These are phyloP conservation scores for Arion vulgaris DNA, from an alignment of 1,140 invertebrate genomes.

Conservation along the genomic window DNA sequence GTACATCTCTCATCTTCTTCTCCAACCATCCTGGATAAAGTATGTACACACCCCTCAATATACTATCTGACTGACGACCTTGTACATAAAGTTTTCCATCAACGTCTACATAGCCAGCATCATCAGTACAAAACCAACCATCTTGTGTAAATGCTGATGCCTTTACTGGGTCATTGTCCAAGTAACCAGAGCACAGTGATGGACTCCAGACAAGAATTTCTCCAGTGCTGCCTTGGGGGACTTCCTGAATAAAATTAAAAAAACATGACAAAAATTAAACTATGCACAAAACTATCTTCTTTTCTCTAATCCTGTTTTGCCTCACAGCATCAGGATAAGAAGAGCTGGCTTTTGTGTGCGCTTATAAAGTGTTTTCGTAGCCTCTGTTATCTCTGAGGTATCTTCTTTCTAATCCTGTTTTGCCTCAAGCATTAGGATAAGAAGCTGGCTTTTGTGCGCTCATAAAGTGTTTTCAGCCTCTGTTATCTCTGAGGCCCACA, in stretches of 20 bases:
- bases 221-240: conserved; percentile 29
- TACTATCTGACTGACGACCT: conserved; percentile 43
- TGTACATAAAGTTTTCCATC: conserved; percentile 35
- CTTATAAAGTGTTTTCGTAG: too few relatives aligned
- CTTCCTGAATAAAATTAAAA: conserved; percentile 27
- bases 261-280: too few relatives aligned
- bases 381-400: too few relatives aligned
- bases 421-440: too few relatives aligned
- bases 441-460: too few relatives aligned
- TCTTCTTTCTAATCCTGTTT: too few relatives aligned
- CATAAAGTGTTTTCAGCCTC: too few relatives aligned
- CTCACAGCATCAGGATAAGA: too few relatives aligned
- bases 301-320: too few relatives aligned
- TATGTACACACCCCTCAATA: conserved; percentile 38
- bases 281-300: too few relatives aligned
- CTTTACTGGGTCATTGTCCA: conserved; percentile 39
- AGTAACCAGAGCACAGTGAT: conserved; percentile 31
- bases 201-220: conserved; percentile 39
- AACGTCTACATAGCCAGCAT: conserved; percentile 37
- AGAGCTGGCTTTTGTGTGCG: too few relatives aligned
- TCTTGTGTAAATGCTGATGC: conserved; percentile 33
- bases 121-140: conserved; percentile 49
- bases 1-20: conserved; percentile 19
- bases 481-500: too few relatives aligned
- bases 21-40: conserved; percentile 47